Percentiles rank a stretch among this genome's conserved stretches.
Evolutionary conservation across 2,888 invertebrate species (phyloP).

Genomic region (Deilephila elpenor): DNA sequence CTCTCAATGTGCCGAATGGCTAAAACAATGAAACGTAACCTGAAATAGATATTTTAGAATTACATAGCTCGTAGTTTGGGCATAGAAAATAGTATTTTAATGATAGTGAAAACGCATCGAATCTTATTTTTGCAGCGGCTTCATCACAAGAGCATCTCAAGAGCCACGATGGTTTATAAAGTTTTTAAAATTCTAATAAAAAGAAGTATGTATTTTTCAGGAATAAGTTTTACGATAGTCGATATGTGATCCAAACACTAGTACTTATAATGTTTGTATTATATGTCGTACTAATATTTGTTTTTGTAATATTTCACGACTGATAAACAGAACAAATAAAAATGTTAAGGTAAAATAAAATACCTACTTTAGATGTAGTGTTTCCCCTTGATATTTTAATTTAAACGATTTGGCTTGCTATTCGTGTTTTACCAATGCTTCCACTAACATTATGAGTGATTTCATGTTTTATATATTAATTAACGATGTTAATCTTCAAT

Average conservation of each 20-base stretch:
- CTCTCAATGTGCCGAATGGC: neutral
- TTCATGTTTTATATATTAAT: neutral
- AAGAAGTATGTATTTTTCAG: no score
- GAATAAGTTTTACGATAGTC: neutral
- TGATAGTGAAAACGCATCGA: neutral
- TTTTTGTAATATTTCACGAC: neutral
- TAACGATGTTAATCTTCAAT: neutral
- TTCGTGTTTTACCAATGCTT: conserved; percentile 5
- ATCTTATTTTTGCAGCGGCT: neutral
- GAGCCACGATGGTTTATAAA: neutral
- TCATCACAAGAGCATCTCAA: neutral
- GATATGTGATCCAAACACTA: neutral
- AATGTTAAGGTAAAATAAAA: neutral
- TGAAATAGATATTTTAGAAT: conserved; percentile 6
- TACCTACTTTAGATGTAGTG: neutral
- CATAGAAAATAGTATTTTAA: conserved; percentile 7
- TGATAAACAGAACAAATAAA: conserved; percentile 10
- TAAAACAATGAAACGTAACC: neutral
- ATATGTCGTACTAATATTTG: neutral
- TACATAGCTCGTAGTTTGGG: neutral
- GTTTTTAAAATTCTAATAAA: neutral
- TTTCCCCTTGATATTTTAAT: neutral
- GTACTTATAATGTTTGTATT: neutral
- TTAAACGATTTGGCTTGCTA: conserved; percentile 6
- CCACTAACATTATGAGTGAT: neutral